phyloP scores from a whole-genome alignment of 2,113 vertebrate species.

The Chaetodon trifascialis region DNA sequence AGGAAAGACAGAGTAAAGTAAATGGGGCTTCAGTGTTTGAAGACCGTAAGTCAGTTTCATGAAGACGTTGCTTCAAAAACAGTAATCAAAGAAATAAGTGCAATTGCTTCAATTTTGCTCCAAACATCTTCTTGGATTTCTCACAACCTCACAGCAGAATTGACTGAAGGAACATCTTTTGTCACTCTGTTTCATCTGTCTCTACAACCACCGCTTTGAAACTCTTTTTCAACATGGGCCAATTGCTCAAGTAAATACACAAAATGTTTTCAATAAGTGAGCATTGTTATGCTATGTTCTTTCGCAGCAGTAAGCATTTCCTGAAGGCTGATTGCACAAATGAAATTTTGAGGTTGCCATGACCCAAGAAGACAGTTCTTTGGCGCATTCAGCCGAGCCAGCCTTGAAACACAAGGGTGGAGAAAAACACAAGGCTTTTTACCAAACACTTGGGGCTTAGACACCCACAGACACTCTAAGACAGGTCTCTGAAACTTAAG shows the following conservation, averaged over 20 bases:
- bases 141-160: background rate
- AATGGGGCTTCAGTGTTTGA: background rate
- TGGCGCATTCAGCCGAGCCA: conserved; percentile 71
- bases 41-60: background rate
- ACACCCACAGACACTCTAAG: conserved; percentile 72
- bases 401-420: conserved; percentile 75
- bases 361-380: conserved; percentile 79
- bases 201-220: background rate
- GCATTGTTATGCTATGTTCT: conserved; percentile 43
- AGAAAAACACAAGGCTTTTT: conserved; percentile 73
- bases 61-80: background rate
- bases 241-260: conserved; percentile 15
- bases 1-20: background rate
- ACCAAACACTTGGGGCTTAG: conserved; percentile 70
- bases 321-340: conserved; percentile 75
- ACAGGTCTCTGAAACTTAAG: conserved; percentile 75
- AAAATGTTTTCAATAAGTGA: conserved; percentile 35
- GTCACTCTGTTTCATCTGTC: background rate
- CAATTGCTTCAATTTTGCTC: background rate
- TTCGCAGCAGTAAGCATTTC: conserved; percentile 69
- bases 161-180: background rate
- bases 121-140: background rate
- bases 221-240: background rate
- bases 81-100: background rate
- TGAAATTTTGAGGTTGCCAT: conserved; percentile 75